Base-by-base conservation (phyloP, 2,888 invertebrate genomes). In the Callimorpha dominula region DNA sequence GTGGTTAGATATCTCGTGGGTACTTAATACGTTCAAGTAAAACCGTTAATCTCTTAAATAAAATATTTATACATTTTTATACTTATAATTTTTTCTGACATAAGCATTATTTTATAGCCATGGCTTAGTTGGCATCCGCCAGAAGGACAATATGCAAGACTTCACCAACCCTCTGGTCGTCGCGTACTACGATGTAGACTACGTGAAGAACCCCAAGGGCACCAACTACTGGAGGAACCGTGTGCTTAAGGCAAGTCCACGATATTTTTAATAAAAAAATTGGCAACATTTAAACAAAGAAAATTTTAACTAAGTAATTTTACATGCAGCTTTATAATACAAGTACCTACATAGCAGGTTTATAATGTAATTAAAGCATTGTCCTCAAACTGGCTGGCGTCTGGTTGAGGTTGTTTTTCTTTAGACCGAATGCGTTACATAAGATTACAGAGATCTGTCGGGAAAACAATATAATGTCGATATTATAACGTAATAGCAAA, bases 211-310 rank as follows among this genome's bases (percentile, higher is more conserved):
- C 93, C 96, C 98, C 43, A 99, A 99, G 95, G 99, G 99, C 68
- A 99, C 99, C 70, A 99, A 99, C 96, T 99, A 99, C 96, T 99
- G 99, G 99, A 97, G 99, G 87, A 99, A 99, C 95, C 97, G 99
- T 82, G 97, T 99, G 69, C 96, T 99, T 86, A 99, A 99, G 96
- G 97, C 97, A 86, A 50, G 77, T 68, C 8, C 9, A 12, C 31
- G 11, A 60, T 31, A 60, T 31, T 5, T 4, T 4, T 31, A 14
- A 60, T 5, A 20, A n/a, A 57, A 54, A 20, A 54, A 2, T 17
- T 57, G 57, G 57, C 31, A 57, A 20, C 12, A 57, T 57, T 57
- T 4, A 57, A 57, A 31, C 31, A 60, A 31, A 60, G 54, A 60
- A 60, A 31, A 60, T 31, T 31, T 11, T 31, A 31, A 31, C 60